Evolutionary conservation across 2,888 invertebrate genomes (phyloP), one percentile per base, ranked within the genome.

Genomic region (Clepsis dumicolana): DNA sequence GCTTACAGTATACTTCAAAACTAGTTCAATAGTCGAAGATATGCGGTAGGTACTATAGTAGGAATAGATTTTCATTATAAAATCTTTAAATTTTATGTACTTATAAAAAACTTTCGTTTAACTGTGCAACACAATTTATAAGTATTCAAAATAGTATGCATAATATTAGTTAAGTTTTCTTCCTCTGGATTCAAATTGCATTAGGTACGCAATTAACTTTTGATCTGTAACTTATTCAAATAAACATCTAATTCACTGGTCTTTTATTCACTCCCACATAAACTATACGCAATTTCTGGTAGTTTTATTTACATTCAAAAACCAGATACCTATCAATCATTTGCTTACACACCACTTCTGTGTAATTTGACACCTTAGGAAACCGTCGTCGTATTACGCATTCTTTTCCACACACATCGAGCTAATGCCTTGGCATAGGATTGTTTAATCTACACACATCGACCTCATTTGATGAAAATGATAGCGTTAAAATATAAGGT

Each of bases 361-460:
- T 48, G 48, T 48, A 48, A 48, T 48, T n/a, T 48, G 48, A 48
- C 48, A 48, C 48, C 21, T 48, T 21, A 21, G 48, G 48, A 48
- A 21, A 48, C 41, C 16, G 12, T 3, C 21, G 12, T 21, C 48
- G 21, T 48, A 12, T 48, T 48, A 12, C 21, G 12, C 21, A 21
- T 44, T 44, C 8, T 44, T 18, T 44, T 21, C 48, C 3, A 48
- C 48, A 48, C 21, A 48, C 48, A 12, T 48, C 21, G 48, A 10
- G 48, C 41, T 41, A 48, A 48, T 21, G 48, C 21, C 21, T 48
- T 21, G 12, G 12, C 8, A 4, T 44, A 12, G 48, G 48, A 48
- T 48, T 48, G 21, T 48, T 48, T 48, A 21, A 48, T 48, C 48
- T 35, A 21, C 48, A 21, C 41, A 44, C 21, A 10, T 12, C 48